phyloP scores from a whole-genome alignment of 1,140 invertebrate species.

The Epicauta chinensis region DNA sequence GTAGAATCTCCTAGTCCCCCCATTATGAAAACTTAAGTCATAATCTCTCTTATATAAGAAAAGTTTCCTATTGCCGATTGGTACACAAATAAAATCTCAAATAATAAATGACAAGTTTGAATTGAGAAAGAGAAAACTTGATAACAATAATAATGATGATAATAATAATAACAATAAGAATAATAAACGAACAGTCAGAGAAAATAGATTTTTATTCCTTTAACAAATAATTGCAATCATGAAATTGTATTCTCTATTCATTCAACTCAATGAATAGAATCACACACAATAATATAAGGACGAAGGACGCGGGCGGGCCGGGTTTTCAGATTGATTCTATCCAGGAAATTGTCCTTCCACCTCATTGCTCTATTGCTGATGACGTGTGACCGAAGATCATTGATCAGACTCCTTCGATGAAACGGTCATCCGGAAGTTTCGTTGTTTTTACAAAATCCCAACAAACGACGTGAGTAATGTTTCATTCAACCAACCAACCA shows the following conservation, averaged over 20 bases:
- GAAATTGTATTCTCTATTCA: conserved; percentile 5
- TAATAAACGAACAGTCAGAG: no score
- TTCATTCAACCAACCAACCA: background rate
- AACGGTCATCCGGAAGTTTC: conserved; percentile 9
- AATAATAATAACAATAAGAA: no score
- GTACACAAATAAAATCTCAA: conserved; percentile 23
- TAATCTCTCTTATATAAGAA: conserved; percentile 27
- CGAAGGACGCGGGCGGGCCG: no score
- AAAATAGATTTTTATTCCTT: no score
- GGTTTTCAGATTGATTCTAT: background rate
- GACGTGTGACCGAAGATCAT: conserved; percentile 23
- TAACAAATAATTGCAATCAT: conserved; percentile 8
- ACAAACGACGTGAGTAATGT: conserved; percentile 1
- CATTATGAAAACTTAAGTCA: conserved; percentile 26
- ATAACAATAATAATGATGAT: no score
- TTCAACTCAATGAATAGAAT: no score
- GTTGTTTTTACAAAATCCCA: background rate
- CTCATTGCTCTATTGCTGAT: conserved; percentile 18
- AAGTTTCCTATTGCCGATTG: conserved; percentile 23
- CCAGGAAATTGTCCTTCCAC: conserved; percentile 23
- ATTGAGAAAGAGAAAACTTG: background rate
- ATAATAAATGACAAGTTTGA: conserved; percentile 12
- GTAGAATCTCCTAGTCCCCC: conserved; percentile 6
- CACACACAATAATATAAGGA: no score
- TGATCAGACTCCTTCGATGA: conserved; percentile 13